Evolutionary conservation across 2,113 vertebrate genomes (phyloP).

Genomic region (Embiotoca jacksoni): DNA sequence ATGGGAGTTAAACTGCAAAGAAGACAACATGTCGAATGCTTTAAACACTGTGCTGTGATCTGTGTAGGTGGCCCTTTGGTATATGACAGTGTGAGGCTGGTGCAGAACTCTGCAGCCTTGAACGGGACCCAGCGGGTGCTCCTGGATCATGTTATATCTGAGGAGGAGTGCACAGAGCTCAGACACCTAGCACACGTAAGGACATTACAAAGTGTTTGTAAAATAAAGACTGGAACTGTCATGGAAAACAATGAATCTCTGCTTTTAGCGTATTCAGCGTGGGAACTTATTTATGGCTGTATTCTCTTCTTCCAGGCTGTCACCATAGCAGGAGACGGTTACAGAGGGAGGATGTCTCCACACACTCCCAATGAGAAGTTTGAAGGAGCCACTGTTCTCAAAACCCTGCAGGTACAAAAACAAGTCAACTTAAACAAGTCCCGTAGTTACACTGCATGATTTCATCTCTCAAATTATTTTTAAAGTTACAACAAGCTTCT

Average conservation of each 20-base stretch:
- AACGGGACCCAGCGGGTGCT: slow-evolving; percentile 95
- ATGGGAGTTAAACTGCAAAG: background rate
- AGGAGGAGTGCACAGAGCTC: slow-evolving; percentile 91
- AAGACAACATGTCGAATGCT: background rate
- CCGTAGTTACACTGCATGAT: background rate
- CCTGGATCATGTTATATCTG: slow-evolving; percentile 91
- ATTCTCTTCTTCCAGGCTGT: slow-evolving; percentile 81
- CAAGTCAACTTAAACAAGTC: background rate
- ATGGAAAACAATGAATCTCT: no score
- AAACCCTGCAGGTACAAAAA: slow-evolving; percentile 90
- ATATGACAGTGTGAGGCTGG: slow-evolving; percentile 87
- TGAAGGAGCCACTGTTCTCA: slow-evolving; percentile 96
- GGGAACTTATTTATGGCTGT: background rate
- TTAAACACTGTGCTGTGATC: slow-evolving; percentile 21
- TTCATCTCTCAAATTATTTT: background rate
- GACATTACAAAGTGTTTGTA: background rate
- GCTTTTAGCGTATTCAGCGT: background rate
- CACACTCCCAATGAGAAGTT: slow-evolving; percentile 98
- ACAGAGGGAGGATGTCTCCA: slow-evolving; percentile 94
- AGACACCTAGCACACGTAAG: slow-evolving; percentile 91
- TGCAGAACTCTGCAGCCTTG: slow-evolving; percentile 90
- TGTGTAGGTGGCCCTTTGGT: slow-evolving; percentile 90
- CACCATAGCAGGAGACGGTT: slow-evolving; percentile 93
- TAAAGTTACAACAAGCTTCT: no score
- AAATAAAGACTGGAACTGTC: background rate